phyloP scores from a whole-genome alignment of 2,797 vertebrate genomes.

The Dendrocincla tyrannina region DNA sequence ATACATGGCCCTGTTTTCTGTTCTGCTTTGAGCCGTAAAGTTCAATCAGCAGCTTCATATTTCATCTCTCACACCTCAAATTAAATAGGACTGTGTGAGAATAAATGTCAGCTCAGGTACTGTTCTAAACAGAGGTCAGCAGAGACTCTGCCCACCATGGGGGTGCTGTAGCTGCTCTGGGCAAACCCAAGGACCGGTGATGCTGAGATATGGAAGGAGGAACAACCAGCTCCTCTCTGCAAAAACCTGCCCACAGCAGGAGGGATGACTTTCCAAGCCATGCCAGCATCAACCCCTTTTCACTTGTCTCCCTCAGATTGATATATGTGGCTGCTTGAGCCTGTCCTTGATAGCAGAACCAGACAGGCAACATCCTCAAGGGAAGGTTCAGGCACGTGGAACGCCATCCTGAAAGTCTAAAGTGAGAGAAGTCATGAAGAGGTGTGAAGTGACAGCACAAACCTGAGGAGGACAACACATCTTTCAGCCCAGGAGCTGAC shows the following conservation, averaged over 20 bases:
- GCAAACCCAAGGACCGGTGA: rapidly evolving
- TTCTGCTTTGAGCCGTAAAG: not conserved
- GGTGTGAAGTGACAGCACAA: not conserved
- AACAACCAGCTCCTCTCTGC: not conserved
- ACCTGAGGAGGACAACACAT: not conserved
- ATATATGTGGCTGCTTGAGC: not conserved
- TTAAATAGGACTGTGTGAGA: rapidly evolving
- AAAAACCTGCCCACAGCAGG: not conserved
- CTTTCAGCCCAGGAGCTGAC: rapidly evolving
- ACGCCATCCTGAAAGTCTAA: not conserved
- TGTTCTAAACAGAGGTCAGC: not conserved
- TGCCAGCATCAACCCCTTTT: not conserved
- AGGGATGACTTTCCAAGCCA: not conserved
- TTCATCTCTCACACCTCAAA: not conserved
- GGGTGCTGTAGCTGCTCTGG: not conserved
- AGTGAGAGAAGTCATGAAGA: not conserved
- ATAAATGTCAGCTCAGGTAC: rapidly evolving
- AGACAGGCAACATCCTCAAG: not conserved
- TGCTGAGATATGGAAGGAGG: not conserved
- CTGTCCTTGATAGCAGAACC: not conserved
- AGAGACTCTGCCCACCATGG: rapidly evolving
- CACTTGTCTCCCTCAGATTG: rapidly evolving
- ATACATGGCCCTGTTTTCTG: not conserved
- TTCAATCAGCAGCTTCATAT: not conserved
- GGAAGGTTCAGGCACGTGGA: not conserved